A percentile compares a stretch with the other conserved stretches of the same genome.
Conservation (phyloP, 2,888 invertebrate species). For the Sinohyriopsis cumingii region DNA sequence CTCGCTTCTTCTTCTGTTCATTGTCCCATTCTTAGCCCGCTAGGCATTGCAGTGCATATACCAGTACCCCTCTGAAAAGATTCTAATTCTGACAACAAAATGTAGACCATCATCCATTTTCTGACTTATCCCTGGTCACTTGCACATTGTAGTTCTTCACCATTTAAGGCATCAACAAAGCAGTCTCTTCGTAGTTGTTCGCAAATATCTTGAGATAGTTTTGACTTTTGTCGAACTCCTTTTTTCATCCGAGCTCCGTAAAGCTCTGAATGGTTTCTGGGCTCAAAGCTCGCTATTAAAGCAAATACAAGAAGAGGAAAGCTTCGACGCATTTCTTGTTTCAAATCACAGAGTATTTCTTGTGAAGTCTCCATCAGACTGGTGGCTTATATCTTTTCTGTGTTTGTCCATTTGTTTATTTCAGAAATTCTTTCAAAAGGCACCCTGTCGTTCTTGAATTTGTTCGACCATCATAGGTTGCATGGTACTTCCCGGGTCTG, state of each 20-base stretch:
- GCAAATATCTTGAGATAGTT: neutral
- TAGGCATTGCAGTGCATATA: too few relatives aligned
- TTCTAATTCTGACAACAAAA: too few relatives aligned
- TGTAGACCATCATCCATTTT: too few relatives aligned
- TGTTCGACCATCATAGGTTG: slow-evolving; percentile 1
- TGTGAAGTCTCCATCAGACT: slow-evolving; percentile 1
- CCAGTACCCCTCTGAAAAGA: too few relatives aligned
- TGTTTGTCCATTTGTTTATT: slow-evolving; percentile 1
- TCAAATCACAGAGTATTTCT: slow-evolving; percentile 1
- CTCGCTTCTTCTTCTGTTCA: too few relatives aligned
- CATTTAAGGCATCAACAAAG: neutral
- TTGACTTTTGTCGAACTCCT: neutral
- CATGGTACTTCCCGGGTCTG: neutral
- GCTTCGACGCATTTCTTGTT: neutral
- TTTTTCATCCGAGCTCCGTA: slow-evolving; percentile 1
- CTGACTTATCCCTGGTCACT: neutral
- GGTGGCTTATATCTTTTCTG: slow-evolving; percentile 1
- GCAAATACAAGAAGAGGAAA: neutral
- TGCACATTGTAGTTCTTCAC: neutral
- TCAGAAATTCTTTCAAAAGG: neutral
- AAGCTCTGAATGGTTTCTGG: slow-evolving; percentile 1
- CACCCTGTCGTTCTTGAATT: neutral
- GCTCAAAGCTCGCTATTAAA: neutral
- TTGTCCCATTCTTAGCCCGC: too few relatives aligned
- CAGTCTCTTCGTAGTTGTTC: neutral